Evolutionary conservation across 1,140 invertebrate genomes (phyloP), one percentile per base, ranked within the genome.

Genomic region (Drosophila ananassae): DNA sequence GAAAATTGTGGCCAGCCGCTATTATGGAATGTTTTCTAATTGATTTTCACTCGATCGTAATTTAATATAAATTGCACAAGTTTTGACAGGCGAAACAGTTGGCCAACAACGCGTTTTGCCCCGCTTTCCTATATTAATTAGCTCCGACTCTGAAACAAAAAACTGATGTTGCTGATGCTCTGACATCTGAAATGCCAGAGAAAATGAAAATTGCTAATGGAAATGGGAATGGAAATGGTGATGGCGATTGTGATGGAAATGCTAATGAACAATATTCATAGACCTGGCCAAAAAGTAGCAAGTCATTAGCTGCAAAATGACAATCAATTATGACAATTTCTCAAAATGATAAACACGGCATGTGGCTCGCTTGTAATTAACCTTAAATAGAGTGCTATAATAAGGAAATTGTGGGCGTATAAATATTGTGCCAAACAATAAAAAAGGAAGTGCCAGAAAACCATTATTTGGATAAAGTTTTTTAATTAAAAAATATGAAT

Each of bases 61-160:
- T 89, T 89, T 77, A 77, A 89, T 89, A 89, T 76, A 89, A 89
- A 89, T 89, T 79, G 83, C 73, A 44, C 76, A 89, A 89, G 67
- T 89, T 89, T 68, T 89, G 83, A 89, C 83, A 89, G 83, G 63
- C 56, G 12, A 75, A 62, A 55, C 48, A 62, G 71, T 76, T 73
- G 53, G 69, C 73, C 34, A 41, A 73, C 39, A 46, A 66, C 48
- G 55, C 30, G 64, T 63, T 34, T 37, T 10, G 54, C 54, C 41
- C 61, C 66, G 66, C 79, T 79, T 76, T 73, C 24, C 46, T 64
- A 84, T 63, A 84, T 80, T 73, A 84, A 84, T 84, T 79, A 79
- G 73, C 66, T 10, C 12, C 2, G 22, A 21, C n/a, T 24, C 37
- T 28, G 10, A 68, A 69, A 68, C 41, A 57, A 71, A 71, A 57